Base-by-base conservation (phyloP, 53 echinoderm and acorn worm genomes). In the Stichopus horrens region DNA sequence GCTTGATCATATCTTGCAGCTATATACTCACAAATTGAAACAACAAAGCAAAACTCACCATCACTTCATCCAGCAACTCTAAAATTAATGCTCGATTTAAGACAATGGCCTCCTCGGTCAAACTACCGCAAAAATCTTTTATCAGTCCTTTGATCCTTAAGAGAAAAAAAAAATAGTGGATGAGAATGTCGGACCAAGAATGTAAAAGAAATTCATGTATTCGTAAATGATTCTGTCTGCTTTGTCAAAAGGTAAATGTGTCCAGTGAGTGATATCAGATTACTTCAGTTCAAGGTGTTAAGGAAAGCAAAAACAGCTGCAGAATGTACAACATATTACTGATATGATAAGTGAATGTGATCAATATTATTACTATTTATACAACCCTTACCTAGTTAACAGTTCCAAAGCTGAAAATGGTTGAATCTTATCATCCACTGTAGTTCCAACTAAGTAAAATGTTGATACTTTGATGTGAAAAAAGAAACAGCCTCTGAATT, bases 61-160 rank as follows among this genome's bases (percentile, higher is more conserved):
- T 92, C 8, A 97, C 84, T 93, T 97, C 97, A 90, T 97, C 97
- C 16, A 97, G 76, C 58, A 97, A 88, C 52, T 97, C 97, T 90
- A 92, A 88, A 53, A 97, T 90, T 58, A 97, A 82, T 21, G 95
- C 86, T 76, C 92, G 84, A 86, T 97, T 97, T 53, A 94, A 92
- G 20, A 83, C 86, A 73, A 97, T 91, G 60, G 92, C 93, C 88
- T 97, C 97, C 79, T 97, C 97, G 52, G 91, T 92, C 79, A 97
- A 23, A 57, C 94, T 89, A 22, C 97, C 97, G 79, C 97, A 97
- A 66, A 92, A 97, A 68, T 97, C 97, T 83, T 97, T 97, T 18
- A 95, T 90, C 84, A 97, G 68, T 7, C 86, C 84, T 63, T 92
- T 93, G 52, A 95, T 77, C 74, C 97, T 97, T 80, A 10, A 37